These are phyloP conservation scores for Caenorhabditis brenneri DNA, from an alignment of 1,140 invertebrate species.

Conservation along the genomic window DNA sequence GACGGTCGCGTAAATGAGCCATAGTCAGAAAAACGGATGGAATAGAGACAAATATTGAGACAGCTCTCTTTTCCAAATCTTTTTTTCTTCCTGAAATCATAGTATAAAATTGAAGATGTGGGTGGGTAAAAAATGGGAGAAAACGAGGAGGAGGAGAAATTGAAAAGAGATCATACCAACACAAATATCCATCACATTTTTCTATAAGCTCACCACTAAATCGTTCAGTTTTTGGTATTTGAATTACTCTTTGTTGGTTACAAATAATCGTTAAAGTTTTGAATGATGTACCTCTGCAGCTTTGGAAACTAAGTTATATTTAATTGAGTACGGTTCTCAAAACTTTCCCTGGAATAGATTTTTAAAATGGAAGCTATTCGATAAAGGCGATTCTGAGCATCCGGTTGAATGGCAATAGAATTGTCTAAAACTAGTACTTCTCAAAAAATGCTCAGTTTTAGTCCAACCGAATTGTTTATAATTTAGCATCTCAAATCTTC, in stretches of 20 bases:
- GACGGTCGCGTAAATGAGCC: constrained; percentile 15
- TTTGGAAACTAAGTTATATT: no score
- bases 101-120: constrained; percentile 21
- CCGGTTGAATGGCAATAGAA: no score
- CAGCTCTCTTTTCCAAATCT: neutral
- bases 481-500: no score
- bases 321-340: no score
- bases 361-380: no score
- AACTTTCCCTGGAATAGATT: no score
- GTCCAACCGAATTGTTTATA: no score
- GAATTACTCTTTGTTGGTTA: neutral
- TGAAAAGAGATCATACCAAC: neutral
- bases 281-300: no score
- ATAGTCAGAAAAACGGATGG: neutral
- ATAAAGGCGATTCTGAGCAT: no score
- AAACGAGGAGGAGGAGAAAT: neutral
- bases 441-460: no score
- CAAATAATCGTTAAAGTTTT: no score
- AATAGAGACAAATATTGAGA: neutral
- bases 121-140: neutral
- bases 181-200: neutral
- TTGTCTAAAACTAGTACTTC: no score
- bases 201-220: neutral
- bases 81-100: neutral
- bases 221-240: neutral